Evolutionary conservation across 2,113 vertebrate species (phyloP).

Genomic region (Saguinus midas): DNA sequence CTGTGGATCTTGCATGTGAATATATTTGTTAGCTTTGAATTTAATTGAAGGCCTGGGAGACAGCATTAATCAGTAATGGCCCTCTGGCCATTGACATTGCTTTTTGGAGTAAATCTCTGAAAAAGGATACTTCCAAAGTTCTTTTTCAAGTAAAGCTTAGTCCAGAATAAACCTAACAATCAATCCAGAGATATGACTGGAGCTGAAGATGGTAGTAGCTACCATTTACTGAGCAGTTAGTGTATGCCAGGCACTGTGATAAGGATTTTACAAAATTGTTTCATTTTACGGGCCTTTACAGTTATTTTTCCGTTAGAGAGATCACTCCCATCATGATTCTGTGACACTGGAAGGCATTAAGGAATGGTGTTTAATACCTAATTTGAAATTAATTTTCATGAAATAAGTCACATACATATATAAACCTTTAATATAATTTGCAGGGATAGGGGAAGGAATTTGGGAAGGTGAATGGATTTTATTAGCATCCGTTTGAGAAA

Average conservation of each 20-base stretch:
- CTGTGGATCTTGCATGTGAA: not conserved
- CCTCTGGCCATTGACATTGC: not conserved
- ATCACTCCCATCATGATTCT: not conserved
- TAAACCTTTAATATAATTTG: not conserved
- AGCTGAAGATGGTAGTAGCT: not conserved
- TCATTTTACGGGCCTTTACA: not conserved
- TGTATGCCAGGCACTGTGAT: not conserved
- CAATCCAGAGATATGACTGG: not conserved
- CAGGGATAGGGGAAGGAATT: not conserved
- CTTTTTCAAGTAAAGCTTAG: not conserved
- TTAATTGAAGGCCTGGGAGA: not conserved
- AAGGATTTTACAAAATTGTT: not conserved
- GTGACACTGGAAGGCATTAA: not conserved
- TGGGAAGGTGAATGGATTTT: not conserved
- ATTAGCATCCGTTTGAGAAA: conserved; percentile 4
- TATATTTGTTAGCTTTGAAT: not conserved
- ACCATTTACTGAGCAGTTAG: not conserved
- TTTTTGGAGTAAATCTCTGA: conserved; percentile 16
- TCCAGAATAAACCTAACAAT: not conserved
- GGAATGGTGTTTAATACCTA: not conserved
- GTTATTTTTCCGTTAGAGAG: not conserved
- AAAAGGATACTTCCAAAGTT: not conserved
- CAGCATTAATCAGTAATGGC: not conserved
- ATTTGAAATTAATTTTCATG: conserved; percentile 28
- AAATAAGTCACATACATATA: not conserved